A percentile compares a stretch with the other conserved stretches of the same genome.
Evolutionary conservation across 2,888 invertebrate genomes (phyloP).

Genomic region (Xanthia togata): DNA sequence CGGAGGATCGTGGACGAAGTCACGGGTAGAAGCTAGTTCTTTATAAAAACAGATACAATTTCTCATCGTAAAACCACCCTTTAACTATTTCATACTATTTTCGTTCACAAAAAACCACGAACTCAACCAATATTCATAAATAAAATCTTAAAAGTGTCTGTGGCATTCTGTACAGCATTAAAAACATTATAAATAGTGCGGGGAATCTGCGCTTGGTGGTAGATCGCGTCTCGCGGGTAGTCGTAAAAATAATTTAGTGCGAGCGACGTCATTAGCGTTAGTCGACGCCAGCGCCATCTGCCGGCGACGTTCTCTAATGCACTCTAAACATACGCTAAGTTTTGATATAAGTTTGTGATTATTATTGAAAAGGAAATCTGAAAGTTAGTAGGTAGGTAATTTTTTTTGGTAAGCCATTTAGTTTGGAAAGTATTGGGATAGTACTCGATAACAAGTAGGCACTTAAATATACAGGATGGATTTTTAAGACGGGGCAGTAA

Average conservation of each 20-base stretch:
- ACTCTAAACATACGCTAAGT: slow-evolving; percentile 65
- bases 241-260: slow-evolving; percentile 89
- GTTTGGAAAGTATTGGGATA: too few relatives aligned
- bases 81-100: slow-evolving; percentile 12
- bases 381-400: too few relatives aligned
- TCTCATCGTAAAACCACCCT: not conserved
- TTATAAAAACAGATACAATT: not conserved
- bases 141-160: slow-evolving; percentile 53
- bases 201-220: slow-evolving; percentile 59
- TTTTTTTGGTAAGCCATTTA: too few relatives aligned
- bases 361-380: slow-evolving; percentile 36
- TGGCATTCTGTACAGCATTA: slow-evolving; percentile 54
- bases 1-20: too few relatives aligned
- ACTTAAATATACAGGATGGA: too few relatives aligned
- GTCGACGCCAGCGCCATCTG: slow-evolving; percentile 79
- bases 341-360: slow-evolving; percentile 55
- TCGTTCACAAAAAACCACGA: slow-evolving; percentile 10
- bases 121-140: slow-evolving; percentile 43
- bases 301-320: slow-evolving; percentile 67
- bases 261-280: slow-evolving; percentile 83
- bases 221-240: slow-evolving; percentile 76
- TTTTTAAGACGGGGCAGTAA: too few relatives aligned
- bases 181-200: slow-evolving; percentile 63
- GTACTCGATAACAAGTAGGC: too few relatives aligned
- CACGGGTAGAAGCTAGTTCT: too few relatives aligned